Percentiles rank a stretch among this genome's conserved stretches.
Evolutionary conservation across 1,140 invertebrate genomes (phyloP).

Genomic region (Ceratitis capitata): DNA sequence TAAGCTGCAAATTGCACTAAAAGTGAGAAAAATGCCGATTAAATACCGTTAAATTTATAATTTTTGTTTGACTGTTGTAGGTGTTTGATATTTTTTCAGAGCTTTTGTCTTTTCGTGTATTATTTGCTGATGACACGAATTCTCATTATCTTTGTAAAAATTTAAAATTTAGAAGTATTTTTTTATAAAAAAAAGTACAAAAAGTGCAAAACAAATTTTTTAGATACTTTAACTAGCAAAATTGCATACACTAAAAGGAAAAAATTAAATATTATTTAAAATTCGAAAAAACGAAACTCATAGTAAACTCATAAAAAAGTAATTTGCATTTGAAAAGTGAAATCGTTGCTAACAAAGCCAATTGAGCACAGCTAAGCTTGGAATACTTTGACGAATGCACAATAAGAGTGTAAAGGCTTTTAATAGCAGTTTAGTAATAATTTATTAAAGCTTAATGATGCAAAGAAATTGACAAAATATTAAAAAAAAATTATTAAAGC

Average conservation of each 20-base stretch:
- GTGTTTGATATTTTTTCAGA: neutral
- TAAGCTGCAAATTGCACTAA: slow-evolving; percentile 23
- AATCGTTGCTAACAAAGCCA: neutral
- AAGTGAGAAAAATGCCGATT: neutral
- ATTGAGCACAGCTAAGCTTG: neutral
- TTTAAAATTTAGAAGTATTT: neutral
- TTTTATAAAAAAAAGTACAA: neutral
- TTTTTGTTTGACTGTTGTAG: neutral
- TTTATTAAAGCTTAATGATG: neutral
- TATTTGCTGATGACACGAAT: no score
- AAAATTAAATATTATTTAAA: neutral
- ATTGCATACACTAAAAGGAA: neutral
- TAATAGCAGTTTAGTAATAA: neutral
- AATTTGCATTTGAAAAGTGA: slow-evolving; percentile 26
- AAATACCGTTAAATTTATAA: neutral
- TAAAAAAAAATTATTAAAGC: neutral
- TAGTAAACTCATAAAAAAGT: neutral
- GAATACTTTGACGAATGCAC: neutral
- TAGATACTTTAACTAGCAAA: neutral
- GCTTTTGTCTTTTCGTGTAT: no score
- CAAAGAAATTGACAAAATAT: neutral
- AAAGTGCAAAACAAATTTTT: neutral
- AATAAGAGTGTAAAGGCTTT: neutral
- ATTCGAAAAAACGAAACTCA: neutral
- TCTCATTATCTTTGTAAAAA: neutral